Base-by-base conservation (phyloP, 37 sponge, comb jelly and placozoan species). In the Petrosia ficiformis region DNA sequence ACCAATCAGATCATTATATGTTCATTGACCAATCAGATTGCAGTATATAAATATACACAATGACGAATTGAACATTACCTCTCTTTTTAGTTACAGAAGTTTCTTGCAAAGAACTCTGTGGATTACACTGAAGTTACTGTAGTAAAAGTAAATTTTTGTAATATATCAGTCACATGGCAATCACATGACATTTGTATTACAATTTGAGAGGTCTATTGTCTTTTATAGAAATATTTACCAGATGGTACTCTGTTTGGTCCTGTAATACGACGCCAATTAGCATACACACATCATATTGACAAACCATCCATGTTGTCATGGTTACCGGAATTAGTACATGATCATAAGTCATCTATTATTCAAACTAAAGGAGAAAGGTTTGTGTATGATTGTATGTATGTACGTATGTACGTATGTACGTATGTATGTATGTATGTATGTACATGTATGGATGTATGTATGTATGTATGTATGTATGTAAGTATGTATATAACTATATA, bases 121-220 rank as follows among this genome's bases (percentile, higher is more conserved):
- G 70, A 86, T 22, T 28, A 35, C 29, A 79, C 86, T 42, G 74
- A 78, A 6, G 0, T 86, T 24, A 70, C 61, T 0, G 21, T 86
- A 21, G 75, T 86, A 34, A 86, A 86, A 75, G 86, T 86, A n/a
- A 33, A 28, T 14, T 19, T 14, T 67, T 31, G 68, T 1, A 2
- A 4, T 19, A 48, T 19, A 10, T 48, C 54, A 19, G 54, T 19
- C 54, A 48, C 54, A 48, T 19, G 54, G 10, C 14, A 48, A 48
- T 48, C 54, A 48, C 54, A 48, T 48, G 54, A 10, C 16, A 48
- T 16, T 48, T 48, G 54, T 48, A 19, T n/a, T 10, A 48, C 54
- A 16, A 19, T 48, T 48, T 48, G 54, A n/a, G n/a, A n/a, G 54
- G 10, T 48, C 16, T 16, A 19, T 48, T 48, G 10, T 16, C 16